A percentile compares a stretch with the other conserved stretches of the same genome.
Evolutionary conservation across 1,140 invertebrate species (phyloP).

Genomic region (Diorhabda sublineata): DNA sequence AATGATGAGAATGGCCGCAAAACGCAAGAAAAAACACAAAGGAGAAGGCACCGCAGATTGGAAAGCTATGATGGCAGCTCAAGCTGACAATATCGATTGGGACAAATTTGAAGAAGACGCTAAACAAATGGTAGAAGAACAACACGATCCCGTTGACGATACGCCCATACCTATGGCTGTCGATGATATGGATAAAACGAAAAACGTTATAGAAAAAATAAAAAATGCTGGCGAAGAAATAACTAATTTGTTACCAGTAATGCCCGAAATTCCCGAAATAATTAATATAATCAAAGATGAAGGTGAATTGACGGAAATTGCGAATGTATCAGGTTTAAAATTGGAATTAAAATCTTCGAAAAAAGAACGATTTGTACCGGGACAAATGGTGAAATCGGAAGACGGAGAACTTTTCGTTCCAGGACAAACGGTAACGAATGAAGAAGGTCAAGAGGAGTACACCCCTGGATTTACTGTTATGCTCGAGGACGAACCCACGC

Average conservation of each 20-base stretch:
- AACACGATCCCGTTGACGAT: constrained; percentile 40
- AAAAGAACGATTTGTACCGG: constrained; percentile 49
- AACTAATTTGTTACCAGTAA: constrained; percentile 54
- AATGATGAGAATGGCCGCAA: constrained; percentile 41
- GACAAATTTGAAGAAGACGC: constrained; percentile 49
- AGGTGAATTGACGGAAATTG: constrained; percentile 55
- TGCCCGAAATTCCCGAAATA: constrained; percentile 60
- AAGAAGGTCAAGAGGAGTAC: constrained; percentile 58
- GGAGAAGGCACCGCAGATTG: constrained; percentile 43
- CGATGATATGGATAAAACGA: constrained; percentile 54
- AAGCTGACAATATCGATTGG: constrained; percentile 43
- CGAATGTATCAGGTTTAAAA: constrained; percentile 60
- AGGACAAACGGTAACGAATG: constrained; percentile 65
- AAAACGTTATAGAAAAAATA: constrained; percentile 55
- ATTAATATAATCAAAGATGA: constrained; percentile 56
- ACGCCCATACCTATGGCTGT: constrained; percentile 47
- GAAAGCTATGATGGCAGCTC: constrained; percentile 39
- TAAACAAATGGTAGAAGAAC: constrained; percentile 41
- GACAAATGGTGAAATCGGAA: constrained; percentile 65
- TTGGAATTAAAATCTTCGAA: constrained; percentile 56
- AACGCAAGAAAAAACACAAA: constrained; percentile 46
- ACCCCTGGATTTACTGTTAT: constrained; percentile 69
- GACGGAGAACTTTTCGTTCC: constrained; percentile 65
- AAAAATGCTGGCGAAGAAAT: constrained; percentile 50
- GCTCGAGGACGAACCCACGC: constrained; percentile 59